Percentiles rank a stretch among this genome's conserved stretches.
Evolutionary conservation across 2,113 vertebrate species (phyloP).

Genomic region (Todiramphus saurophagus): DNA sequence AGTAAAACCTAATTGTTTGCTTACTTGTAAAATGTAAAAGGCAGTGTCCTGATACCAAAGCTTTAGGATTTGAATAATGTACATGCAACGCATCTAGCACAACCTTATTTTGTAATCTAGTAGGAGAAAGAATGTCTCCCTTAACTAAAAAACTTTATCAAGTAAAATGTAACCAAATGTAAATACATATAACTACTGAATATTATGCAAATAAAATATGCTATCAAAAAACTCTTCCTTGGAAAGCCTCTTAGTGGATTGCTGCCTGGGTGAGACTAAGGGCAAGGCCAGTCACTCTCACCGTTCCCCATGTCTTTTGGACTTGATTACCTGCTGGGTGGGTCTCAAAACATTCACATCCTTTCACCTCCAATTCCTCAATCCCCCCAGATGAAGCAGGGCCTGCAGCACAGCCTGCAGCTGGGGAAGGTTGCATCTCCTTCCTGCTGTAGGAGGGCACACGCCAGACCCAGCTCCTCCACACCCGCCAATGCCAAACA

Average conservation of each 20-base stretch:
- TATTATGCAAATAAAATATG: background rate
- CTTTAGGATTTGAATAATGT: background rate
- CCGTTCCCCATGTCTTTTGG: accelerated
- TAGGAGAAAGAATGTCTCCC: background rate
- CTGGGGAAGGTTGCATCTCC: background rate
- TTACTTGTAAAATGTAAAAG: background rate
- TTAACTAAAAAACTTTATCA: background rate
- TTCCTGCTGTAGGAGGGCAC: background rate
- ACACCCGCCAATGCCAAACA: background rate
- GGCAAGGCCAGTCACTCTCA: background rate
- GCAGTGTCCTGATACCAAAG: background rate
- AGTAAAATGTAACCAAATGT: background rate
- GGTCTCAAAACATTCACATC: background rate
- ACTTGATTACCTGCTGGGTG: background rate
- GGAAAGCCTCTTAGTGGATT: background rate
- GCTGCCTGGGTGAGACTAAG: background rate
- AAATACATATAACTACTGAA: background rate
- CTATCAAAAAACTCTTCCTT: background rate
- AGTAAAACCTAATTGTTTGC: background rate
- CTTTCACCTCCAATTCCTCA: background rate
- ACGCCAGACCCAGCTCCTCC: background rate
- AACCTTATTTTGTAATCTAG: background rate
- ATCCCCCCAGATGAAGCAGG: background rate
- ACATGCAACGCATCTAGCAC: background rate
- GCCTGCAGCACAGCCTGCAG: accelerated